Evolutionary conservation across 1,140 invertebrate species (phyloP), one percentile per base, ranked within the genome.

Genomic region (Piezodorus guildinii): DNA sequence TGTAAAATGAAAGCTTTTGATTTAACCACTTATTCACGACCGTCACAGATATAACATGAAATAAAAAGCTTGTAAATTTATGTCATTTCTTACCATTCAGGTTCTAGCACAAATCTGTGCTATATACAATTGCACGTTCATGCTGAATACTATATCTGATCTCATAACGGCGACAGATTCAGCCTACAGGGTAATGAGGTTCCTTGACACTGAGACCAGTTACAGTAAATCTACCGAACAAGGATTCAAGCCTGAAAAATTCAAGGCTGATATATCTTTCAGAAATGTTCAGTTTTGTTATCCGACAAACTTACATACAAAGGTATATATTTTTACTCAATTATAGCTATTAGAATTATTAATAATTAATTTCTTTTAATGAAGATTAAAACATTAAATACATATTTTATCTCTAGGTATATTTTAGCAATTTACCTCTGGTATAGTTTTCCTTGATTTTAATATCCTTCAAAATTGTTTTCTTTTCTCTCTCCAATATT

Each of bases 221-320:
- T 56, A 23, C 52, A 56, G 23, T 16, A 1, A 19, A 1, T 56
- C 52, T 25, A 10, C 27, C 2, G 75, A 79, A 1, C 72, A 74
- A 21, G 90, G 90, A 16, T 71, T 78, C 17, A 81, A 80, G 59
- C 80, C 82, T 2, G 77, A 81, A 0, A 75, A 76, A 54, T 76
- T 88, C 49, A 73, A 74, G 14, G 88, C 88, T 0, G 78, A 85
- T 69, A 85, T 95, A 27, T 74, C 80, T 64, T 88, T 94, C 69
- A 78, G 81, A 59, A 81, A 90, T 71, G 79, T 94, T 0, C 77
- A 79, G 67, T 91, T 91, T 71, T 78, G 80, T 14, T 96, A 95
- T 75, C 91, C 92, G 4, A 83, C 87, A 0, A 77, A 91, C 65
- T 77, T 81, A 21, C 84, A 88, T 71, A 81, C 90, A 1, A 81